Conservation (phyloP, 2,797 vertebrate species). For the Chromis chromis region DNA sequence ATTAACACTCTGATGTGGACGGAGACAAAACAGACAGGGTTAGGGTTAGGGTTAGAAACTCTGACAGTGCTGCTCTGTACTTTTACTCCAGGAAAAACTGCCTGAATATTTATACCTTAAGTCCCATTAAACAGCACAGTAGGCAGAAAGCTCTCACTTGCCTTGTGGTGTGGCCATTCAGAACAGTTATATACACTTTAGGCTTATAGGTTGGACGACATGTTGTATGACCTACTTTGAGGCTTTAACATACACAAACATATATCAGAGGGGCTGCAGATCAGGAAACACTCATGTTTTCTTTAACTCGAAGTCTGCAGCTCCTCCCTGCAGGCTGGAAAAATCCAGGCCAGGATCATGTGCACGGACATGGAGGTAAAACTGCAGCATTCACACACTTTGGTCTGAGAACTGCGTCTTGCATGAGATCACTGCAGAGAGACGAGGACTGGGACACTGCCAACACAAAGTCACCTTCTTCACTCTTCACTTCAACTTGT, state of each 20-base stretch:
- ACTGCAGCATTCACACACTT: background rate
- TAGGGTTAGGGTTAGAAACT: too few species aligned
- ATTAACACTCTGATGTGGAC: background rate
- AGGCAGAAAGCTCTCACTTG: background rate
- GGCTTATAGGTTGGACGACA: background rate
- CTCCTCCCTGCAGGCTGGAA: background rate
- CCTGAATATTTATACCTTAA: background rate
- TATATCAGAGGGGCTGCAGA: background rate
- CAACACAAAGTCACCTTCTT: conserved; percentile 59
- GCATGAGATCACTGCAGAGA: too few species aligned
- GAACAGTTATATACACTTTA: background rate
- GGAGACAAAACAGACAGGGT: background rate
- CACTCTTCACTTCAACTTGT: conserved; percentile 37
- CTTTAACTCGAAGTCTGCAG: background rate
- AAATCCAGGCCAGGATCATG: background rate
- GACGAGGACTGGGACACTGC: conserved; percentile 32
- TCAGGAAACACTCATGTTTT: background rate
- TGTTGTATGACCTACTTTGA: background rate
- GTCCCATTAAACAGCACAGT: background rate
- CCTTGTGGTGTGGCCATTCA: background rate
- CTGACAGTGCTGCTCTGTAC: background rate
- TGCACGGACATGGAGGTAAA: background rate
- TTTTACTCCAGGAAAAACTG: background rate
- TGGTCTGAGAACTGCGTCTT: background rate
- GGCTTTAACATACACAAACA: background rate